A percentile compares a stretch with the other conserved stretches of the same genome.
Conservation (phyloP, 2,888 invertebrate genomes). For the Pristionchus mayeri region DNA sequence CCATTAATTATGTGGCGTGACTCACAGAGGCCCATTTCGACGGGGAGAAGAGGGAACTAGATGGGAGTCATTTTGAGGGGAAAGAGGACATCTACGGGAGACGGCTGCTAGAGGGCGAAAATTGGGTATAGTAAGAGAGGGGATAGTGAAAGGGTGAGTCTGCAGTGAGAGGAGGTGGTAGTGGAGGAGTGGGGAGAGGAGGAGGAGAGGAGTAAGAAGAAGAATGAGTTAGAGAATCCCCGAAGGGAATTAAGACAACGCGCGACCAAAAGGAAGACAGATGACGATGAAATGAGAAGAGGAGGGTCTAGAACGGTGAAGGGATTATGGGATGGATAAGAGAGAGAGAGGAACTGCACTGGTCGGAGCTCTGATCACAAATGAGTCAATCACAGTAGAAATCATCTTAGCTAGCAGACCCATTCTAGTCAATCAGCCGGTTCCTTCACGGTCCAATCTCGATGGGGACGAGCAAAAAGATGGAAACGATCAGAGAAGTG, state of each 20-base stretch:
- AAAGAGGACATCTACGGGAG: constrained; percentile 21
- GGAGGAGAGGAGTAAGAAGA: constrained; percentile 28
- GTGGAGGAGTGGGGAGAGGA: not conserved
- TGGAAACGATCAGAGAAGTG: constrained; percentile 5
- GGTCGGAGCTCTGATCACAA: not conserved
- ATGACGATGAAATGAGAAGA: not conserved
- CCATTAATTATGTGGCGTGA: not conserved
- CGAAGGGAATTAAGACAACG: constrained; percentile 34
- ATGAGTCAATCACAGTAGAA: too few relatives aligned
- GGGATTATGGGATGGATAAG: not conserved
- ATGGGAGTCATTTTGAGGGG: constrained; percentile 3
- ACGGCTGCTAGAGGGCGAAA: not conserved
- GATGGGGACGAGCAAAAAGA: not conserved
- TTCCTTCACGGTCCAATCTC: constrained; percentile 1
- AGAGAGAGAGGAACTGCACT: not conserved
- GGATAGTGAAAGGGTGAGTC: constrained; percentile 21
- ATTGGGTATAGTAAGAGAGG: constrained; percentile 14
- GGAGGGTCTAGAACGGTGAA: not conserved
- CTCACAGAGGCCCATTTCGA: constrained; percentile 18
- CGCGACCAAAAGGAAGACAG: constrained; percentile 1
- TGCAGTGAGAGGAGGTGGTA: constrained; percentile 3
- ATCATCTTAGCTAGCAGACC: not conserved
- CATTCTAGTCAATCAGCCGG: not conserved
- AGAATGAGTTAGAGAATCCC: constrained; percentile 26
- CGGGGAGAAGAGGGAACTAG: not conserved